These are phyloP conservation scores for Liodrosophila aerea DNA, from an alignment of 2,888 invertebrate genomes.

Conservation along the genomic window DNA sequence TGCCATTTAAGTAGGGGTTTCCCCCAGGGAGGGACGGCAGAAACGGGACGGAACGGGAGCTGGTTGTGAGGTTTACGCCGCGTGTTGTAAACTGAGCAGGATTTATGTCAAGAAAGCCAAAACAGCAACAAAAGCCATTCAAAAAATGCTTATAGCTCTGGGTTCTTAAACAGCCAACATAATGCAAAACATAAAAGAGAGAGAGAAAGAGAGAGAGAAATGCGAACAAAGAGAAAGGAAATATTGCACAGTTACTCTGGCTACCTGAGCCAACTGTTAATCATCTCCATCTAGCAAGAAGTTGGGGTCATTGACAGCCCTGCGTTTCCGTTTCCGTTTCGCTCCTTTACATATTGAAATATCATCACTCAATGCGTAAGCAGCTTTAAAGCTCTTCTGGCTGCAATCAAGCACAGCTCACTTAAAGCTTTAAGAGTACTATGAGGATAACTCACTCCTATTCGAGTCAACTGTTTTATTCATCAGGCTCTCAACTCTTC, in stretches of 20 bases:
- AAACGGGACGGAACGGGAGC: neutral
- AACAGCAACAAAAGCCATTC: slow-evolving; percentile 60
- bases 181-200: slow-evolving; percentile 26
- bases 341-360: neutral
- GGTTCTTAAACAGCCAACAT: slow-evolving; percentile 32
- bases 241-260: slow-evolving; percentile 6
- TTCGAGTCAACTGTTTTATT: neutral
- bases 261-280: slow-evolving; percentile 20
- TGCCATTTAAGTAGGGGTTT: slow-evolving; percentile 55
- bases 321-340: no score
- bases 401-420: no score
- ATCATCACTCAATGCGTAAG: neutral
- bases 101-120: slow-evolving; percentile 72
- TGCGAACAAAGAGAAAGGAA: neutral
- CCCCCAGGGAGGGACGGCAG: neutral
- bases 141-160: slow-evolving; percentile 41
- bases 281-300: slow-evolving; percentile 13
- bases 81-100: slow-evolving; percentile 67
- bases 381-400: neutral
- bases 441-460: neutral
- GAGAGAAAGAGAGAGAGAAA: neutral
- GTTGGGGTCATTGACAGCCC: neutral
- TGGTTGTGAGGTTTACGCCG: slow-evolving; percentile 8
- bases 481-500: no score
- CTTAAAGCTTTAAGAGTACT: neutral